Evolutionary conservation across 1,140 invertebrate species (phyloP), one percentile per base, ranked within the genome.

Genomic region (Eurytemora carolleeae): DNA sequence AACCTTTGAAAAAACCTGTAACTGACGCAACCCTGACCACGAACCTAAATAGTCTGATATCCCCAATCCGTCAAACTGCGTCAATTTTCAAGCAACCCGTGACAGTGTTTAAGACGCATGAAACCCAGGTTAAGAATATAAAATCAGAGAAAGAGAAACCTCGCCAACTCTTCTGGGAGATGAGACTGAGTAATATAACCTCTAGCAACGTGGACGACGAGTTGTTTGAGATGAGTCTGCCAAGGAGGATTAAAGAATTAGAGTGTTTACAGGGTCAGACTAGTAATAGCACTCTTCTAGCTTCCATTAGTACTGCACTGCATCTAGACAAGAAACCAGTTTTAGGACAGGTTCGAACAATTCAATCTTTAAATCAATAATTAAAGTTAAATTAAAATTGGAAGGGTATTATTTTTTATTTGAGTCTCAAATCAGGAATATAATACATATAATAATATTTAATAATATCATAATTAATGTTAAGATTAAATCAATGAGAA

Each of bases 31-130:
- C 55, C 15, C 22, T 19, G 19, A 2, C 19, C 2, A 66, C 67
- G 69, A 69, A 72, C 65, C 69, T 69, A 76, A 80, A 86, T 21
- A 89, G 87, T 20, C 71, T 97, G 21, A 84, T 92, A 25, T 86
- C 93, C 58, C 94, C 95, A 19, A 96, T 97, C 60, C 77, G 94
- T 63, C 93, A 98, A 76, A 98, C 93, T 3, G 92, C 92, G 1
- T 96, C 91, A 1, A 97, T 98, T 70, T 98, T 98, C 69, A 98
- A 98, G 70, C 94, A 98, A 70, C 93, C 94, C 18, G 94, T 98
- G 0, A 97, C 92, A 2, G 85, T 97, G 19, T 82, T 89, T 64
- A 89, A 87, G 73, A 89, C 82, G 64, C 83, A 88, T 21, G 1
- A 56, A 19, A 23, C 18, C 64, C 18, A 61, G 19, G 15, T 57